Evolutionary conservation across 1,140 invertebrate species (phyloP).

Genomic region (Mycetomoellerius zeteki): DNA sequence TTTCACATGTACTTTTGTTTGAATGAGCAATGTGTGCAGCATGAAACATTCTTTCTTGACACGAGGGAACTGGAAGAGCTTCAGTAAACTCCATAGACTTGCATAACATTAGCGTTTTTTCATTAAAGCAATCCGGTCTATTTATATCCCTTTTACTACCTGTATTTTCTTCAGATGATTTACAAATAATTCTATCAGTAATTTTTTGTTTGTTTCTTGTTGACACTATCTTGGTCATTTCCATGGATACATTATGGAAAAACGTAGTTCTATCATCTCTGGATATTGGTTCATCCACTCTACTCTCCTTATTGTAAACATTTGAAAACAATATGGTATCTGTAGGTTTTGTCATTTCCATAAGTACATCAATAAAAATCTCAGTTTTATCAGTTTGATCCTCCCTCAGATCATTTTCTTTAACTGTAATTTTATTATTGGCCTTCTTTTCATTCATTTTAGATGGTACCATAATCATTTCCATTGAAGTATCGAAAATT

Average conservation of each 20-base stretch:
- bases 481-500: conserved; percentile 40
- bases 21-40: background rate
- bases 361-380: conserved; percentile 44
- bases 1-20: background rate
- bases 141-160: background rate
- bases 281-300: background rate
- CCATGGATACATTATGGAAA: conserved; percentile 58
- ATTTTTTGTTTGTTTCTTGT: background rate
- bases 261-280: background rate
- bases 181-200: background rate
- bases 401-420: background rate
- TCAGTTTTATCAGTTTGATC: conserved; percentile 43
- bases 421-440: background rate
- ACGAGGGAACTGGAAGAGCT: background rate
- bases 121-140: background rate
- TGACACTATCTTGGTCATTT: conserved; percentile 62
- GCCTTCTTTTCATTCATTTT: background rate
- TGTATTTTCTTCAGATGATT: background rate
- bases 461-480: conserved; percentile 23
- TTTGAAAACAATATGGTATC: background rate
- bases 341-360: conserved; percentile 58
- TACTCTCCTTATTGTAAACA: background rate
- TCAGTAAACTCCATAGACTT: conserved; percentile 70
- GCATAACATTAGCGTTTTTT: conserved; percentile 51
- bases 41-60: background rate